phyloP scores from a whole-genome alignment of 1,140 invertebrate genomes.

The Eueides isabella region DNA sequence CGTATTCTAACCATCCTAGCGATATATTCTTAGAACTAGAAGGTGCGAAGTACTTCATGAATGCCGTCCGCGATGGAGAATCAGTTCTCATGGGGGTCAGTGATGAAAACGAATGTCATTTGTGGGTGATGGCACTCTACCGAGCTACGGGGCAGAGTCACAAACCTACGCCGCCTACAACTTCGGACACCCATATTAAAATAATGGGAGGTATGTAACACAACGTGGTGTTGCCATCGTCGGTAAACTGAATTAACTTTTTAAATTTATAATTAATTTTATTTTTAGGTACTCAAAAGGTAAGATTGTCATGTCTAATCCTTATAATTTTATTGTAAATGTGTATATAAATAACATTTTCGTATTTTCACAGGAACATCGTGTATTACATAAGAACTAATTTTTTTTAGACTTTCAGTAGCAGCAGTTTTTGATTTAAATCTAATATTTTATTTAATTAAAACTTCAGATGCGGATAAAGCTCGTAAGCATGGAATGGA shows the following conservation, averaged over 20 bases:
- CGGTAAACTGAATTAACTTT: neutral
- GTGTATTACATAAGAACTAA: neutral
- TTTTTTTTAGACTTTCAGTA: neutral
- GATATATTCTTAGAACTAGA: slow-evolving; percentile 85
- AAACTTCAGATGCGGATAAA: slow-evolving; percentile 92
- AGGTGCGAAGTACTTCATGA: slow-evolving; percentile 97
- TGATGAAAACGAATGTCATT: slow-evolving; percentile 98
- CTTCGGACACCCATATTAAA: slow-evolving; percentile 86
- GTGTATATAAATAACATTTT: neutral
- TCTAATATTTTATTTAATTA: neutral
- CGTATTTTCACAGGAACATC: neutral
- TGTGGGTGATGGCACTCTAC: slow-evolving; percentile 99
- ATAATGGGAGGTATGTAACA: slow-evolving; percentile 77
- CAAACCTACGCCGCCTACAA: slow-evolving; percentile 97
- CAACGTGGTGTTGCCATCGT: neutral
- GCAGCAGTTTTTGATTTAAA: neutral
- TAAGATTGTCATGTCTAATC: neutral
- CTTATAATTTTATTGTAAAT: neutral
- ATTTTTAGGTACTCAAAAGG: neutral
- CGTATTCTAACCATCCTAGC: slow-evolving; percentile 2
- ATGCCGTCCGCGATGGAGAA: slow-evolving; percentile 98
- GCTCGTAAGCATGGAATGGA: slow-evolving; percentile 99
- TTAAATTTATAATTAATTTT: neutral
- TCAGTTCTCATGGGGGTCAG: slow-evolving; percentile 98
- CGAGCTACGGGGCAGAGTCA: slow-evolving; percentile 99